Evolutionary conservation across 2,888 invertebrate genomes (phyloP).

Genomic region (Apamea monoglypha): DNA sequence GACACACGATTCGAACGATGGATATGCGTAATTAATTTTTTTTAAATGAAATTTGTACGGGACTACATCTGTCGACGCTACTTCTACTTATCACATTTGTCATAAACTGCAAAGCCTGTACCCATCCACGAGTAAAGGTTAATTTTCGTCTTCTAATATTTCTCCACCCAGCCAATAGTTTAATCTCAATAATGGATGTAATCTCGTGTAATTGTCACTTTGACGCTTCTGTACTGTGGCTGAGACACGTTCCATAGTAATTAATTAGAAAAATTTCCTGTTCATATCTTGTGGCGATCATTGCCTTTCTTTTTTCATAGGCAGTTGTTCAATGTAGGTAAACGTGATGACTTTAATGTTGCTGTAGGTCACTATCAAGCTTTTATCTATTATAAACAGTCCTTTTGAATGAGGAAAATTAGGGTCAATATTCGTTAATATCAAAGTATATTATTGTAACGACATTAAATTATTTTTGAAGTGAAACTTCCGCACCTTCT

Average conservation of each 20-base stretch:
- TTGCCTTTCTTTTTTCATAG: not conserved
- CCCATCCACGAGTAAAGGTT: too few relatives aligned
- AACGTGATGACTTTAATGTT: not conserved
- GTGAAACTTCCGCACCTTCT: not conserved
- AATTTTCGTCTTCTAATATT: not conserved
- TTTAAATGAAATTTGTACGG: not conserved
- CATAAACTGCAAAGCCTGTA: not conserved
- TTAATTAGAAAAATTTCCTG: conserved; percentile 49
- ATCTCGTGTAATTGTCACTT: conserved; percentile 40
- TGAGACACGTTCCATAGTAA: conserved; percentile 29
- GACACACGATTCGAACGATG: not conserved
- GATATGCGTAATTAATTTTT: not conserved
- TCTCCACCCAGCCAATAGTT: not conserved
- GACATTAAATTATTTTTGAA: not conserved
- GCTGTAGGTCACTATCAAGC: not conserved
- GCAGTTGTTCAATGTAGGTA: not conserved
- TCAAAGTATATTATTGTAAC: not conserved
- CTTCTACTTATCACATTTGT: not conserved
- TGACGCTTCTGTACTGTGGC: conserved; percentile 19
- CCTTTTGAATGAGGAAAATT: not conserved
- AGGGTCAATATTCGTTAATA: not conserved
- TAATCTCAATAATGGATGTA: conserved; percentile 57
- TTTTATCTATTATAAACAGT: not conserved
- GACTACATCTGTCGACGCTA: not conserved
- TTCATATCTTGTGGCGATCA: conserved; percentile 4